Percentiles rank a stretch among this genome's conserved stretches.
Evolutionary conservation across 2,113 vertebrate species (phyloP).

Genomic region (Chaetodon auriga): DNA sequence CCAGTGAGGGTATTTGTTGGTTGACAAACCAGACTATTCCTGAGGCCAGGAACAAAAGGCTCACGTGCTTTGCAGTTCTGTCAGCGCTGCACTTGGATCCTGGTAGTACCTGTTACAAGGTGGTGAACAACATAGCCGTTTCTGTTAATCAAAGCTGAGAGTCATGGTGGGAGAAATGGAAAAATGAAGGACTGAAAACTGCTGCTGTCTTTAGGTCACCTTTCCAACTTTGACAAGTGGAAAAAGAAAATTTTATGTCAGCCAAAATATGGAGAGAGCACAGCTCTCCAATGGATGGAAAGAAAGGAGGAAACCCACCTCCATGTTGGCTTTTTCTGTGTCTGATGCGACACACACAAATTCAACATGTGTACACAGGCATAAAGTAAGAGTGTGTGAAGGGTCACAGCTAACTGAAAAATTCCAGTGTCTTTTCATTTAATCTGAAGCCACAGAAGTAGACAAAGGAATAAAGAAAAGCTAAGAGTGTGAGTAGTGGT

Average conservation of each 20-base stretch:
- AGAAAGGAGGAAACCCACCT: not conserved
- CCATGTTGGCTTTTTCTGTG: not conserved
- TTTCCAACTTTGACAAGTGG: not conserved
- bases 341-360: constrained; percentile 11
- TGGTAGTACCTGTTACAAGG: too few species aligned
- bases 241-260: not conserved
- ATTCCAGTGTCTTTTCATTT: not conserved
- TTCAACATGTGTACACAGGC: not conserved
- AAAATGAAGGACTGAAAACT: not conserved
- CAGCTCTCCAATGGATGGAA: not conserved
- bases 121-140: not conserved
- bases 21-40: too few species aligned
- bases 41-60: too few species aligned
- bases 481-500: constrained; percentile 48
- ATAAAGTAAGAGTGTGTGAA: not conserved
- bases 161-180: too few species aligned
- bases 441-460: not conserved
- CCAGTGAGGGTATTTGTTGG: too few species aligned
- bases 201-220: not conserved
- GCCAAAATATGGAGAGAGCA: not conserved
- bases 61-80: too few species aligned
- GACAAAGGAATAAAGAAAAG: constrained; percentile 34
- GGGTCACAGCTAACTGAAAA: not conserved
- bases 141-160: not conserved
- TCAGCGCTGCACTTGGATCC: too few species aligned